phyloP scores from a whole-genome alignment of 2,113 vertebrate genomes.

The Rutilus rutilus region DNA sequence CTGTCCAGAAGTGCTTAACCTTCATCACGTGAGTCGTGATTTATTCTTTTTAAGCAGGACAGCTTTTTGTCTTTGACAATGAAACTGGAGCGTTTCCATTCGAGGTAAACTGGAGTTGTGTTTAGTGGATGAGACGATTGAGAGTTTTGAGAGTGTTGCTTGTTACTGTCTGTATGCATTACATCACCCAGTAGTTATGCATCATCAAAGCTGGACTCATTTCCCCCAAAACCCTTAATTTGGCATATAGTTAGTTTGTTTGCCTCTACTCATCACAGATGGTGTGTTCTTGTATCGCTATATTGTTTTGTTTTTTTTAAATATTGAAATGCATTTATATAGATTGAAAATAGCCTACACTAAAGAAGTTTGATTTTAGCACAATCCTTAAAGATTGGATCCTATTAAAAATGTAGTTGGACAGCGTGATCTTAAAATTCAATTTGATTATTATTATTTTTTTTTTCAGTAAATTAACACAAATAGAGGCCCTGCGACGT shows the following conservation, averaged over 20 bases:
- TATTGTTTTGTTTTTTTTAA: neutral
- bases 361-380: slow-evolving; percentile 18
- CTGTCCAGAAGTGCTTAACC: neutral
- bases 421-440: neutral
- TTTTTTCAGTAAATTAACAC: slow-evolving; percentile 17
- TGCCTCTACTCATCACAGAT: slow-evolving; percentile 11
- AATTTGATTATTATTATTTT: slow-evolving; percentile 38
- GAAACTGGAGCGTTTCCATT: neutral
- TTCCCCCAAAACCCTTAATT: slow-evolving; percentile 6
- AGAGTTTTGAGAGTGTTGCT: neutral
- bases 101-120: neutral
- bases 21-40: neutral
- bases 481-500: neutral
- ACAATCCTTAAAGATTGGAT: neutral
- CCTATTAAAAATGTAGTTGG: slow-evolving; percentile 1
- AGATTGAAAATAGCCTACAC: slow-evolving; percentile 22
- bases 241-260: slow-evolving; percentile 6
- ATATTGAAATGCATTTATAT: slow-evolving; percentile 1
- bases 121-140: neutral
- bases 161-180: neutral
- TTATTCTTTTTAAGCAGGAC: neutral
- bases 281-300: neutral
- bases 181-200: neutral
- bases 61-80: neutral
- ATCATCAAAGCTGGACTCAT: neutral